Evolutionary conservation across 2,113 vertebrate species (phyloP).

Genomic region (Onychorhynchus coronatus): DNA sequence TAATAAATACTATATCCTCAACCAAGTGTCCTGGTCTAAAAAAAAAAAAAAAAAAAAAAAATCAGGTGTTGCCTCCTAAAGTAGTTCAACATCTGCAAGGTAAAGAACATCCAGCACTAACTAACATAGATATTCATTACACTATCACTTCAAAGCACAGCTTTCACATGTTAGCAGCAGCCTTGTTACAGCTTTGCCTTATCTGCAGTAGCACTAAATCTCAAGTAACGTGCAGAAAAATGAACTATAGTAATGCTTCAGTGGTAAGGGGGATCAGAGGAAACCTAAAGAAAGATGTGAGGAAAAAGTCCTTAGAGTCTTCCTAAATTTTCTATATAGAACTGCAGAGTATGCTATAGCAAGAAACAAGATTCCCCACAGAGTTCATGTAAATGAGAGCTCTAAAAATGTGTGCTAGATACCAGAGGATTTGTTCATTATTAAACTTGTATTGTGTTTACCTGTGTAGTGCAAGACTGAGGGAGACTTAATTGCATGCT

Average conservation of each 20-base stretch:
- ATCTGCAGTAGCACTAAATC: constrained; percentile 15
- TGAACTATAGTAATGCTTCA: background rate
- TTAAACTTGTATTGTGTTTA: constrained; percentile 49
- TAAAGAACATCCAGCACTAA: background rate
- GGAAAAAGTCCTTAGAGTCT: background rate
- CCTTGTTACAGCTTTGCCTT: constrained; percentile 13
- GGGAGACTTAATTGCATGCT: constrained; percentile 51
- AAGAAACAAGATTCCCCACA: constrained; percentile 20
- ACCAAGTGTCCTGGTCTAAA: background rate
- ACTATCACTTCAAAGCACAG: constrained; percentile 3
- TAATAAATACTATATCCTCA: background rate
- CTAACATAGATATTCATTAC: background rate
- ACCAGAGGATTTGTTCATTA: constrained; percentile 59
- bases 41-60: background rate
- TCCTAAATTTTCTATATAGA: constrained; percentile 38
- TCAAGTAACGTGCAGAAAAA: constrained; percentile 6
- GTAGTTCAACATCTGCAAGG: background rate
- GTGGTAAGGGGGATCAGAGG: background rate
- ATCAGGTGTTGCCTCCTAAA: background rate
- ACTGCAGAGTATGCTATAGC: background rate
- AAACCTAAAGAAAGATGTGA: constrained; percentile 5
- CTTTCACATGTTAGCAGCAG: constrained; percentile 2
- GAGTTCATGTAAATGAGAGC: constrained; percentile 28
- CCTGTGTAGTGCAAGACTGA: constrained; percentile 27
- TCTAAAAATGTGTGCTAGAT: constrained; percentile 39